phyloP scores from a whole-genome alignment of 2,113 vertebrate genomes.

The Pogona vitticeps region DNA sequence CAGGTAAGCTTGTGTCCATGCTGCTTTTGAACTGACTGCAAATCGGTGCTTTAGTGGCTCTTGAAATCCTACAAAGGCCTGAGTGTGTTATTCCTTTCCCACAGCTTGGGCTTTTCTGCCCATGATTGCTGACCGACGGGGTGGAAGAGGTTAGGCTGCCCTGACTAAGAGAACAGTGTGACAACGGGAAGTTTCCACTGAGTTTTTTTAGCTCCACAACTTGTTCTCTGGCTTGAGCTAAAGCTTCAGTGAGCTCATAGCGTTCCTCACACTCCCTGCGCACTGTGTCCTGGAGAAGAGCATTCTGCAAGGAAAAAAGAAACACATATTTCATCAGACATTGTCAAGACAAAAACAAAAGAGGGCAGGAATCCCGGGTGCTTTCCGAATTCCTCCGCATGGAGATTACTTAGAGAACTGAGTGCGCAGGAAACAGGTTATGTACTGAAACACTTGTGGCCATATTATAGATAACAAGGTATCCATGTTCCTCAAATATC shows the following conservation, averaged over 20 bases:
- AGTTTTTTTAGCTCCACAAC: constrained; percentile 74
- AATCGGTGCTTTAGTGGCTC: neutral
- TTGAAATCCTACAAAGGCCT: neutral
- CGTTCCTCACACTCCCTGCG: constrained; percentile 90
- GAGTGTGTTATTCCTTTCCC: constrained; percentile 50
- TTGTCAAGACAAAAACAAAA: neutral
- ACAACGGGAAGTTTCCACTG: constrained; percentile 49
- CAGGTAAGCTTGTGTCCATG: neutral
- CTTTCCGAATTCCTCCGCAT: accelerated
- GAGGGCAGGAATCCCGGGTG: neutral
- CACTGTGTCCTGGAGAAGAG: constrained; percentile 88
- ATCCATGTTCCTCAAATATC: neutral
- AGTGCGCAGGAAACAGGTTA: neutral
- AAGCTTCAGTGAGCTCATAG: constrained; percentile 85
- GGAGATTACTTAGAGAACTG: neutral
- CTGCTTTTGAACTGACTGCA: neutral
- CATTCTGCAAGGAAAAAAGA: constrained; percentile 77
- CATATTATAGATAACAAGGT: neutral
- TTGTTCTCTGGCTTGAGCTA: constrained; percentile 82
- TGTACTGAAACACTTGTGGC: neutral
- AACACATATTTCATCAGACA: neutral
- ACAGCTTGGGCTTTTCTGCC: constrained; percentile 38
- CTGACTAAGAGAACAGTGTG: constrained; percentile 45
- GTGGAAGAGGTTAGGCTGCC: constrained; percentile 56
- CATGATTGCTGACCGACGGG: constrained; percentile 10